Evolutionary conservation across 2,797 vertebrate species (phyloP), one percentile per base, ranked within the genome.

Genomic region (Channa striata): DNA sequence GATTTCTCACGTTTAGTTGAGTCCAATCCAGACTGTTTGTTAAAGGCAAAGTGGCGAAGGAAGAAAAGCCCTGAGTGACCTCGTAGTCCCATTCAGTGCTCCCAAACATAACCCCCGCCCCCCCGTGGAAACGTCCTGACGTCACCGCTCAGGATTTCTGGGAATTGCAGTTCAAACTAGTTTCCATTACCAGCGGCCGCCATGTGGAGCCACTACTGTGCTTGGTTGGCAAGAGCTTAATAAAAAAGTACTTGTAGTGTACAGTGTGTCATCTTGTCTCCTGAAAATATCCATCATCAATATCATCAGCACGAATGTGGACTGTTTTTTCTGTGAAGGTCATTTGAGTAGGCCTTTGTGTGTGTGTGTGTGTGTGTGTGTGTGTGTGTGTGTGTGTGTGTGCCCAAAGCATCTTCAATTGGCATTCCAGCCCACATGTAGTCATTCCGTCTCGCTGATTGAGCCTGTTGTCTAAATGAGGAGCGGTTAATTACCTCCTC

Each of bases 381-480:
- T 53, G 23, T 67, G 52, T 37, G 34, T 62, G 49, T 56, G 44
- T 21, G 16, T 33, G 44, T 47, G 46, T 33, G 46, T 47, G 37
- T 17, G 64, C 34, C 42, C 33, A 44, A 62, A 50, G 63, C 60
- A 51, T 72, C 57, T 34, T 47, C 59, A 52, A 70, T 83, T 83
- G 72, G 48, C 64, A 85, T 85, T 81, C 82, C 44, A 70, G 69
- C 58, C 79, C 72, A 67, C 76, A 59, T 80, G 80, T 69, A 63
- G 79, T 74, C 77, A 80, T 74, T 79, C 34, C 80, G 82, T 82
- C 72, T 77, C 9, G 6, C 78, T 89, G 89, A 87, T 88, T 87
- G 89, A 85, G 84, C 78, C 85, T 84, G 85, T 87, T 87, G 87
- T 89, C 81, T 85, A 80, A 85, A 89, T 80, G 82, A 85, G 79